Evolutionary conservation across 2,113 vertebrate genomes (phyloP).

Genomic region (Oplegnathus fasciatus): DNA sequence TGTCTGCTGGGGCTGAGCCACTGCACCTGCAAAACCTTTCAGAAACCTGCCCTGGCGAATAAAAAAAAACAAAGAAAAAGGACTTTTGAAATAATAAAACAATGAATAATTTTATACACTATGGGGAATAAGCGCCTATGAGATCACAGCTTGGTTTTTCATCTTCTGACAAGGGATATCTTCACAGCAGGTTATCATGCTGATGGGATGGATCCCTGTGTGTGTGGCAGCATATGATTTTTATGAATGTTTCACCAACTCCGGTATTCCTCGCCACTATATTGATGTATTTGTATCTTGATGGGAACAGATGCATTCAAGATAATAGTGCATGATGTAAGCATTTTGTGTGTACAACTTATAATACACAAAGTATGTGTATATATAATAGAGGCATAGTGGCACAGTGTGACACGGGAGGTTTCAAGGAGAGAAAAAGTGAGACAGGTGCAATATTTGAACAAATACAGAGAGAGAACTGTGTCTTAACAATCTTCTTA

Average conservation of each 20-base stretch:
- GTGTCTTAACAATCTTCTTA: slow-evolving; percentile 10
- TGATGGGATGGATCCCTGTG: slow-evolving; percentile 71
- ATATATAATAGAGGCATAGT: slow-evolving; percentile 3
- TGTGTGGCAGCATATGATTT: slow-evolving; percentile 70
- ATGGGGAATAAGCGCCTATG: slow-evolving; percentile 59
- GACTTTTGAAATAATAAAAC: slow-evolving; percentile 71
- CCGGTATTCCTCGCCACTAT: slow-evolving; percentile 39
- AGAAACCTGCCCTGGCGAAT: slow-evolving; percentile 48
- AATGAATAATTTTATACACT: slow-evolving; percentile 76
- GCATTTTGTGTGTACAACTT: slow-evolving; percentile 62
- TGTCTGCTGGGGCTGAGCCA: slow-evolving; percentile 68
- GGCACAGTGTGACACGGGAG: slow-evolving; percentile 19
- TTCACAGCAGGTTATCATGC: slow-evolving; percentile 74
- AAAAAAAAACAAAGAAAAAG: slow-evolving; percentile 33
- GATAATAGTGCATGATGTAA: slow-evolving; percentile 75
- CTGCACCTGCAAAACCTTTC: slow-evolving; percentile 69
- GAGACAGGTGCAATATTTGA: slow-evolving; percentile 14
- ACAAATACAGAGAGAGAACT: slow-evolving; percentile 16
- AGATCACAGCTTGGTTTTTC: slow-evolving; percentile 71
- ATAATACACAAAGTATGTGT: not conserved
- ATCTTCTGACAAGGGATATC: slow-evolving; percentile 72
- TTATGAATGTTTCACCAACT: slow-evolving; percentile 70
- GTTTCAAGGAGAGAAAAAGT: slow-evolving; percentile 15
- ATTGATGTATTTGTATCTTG: slow-evolving; percentile 72
- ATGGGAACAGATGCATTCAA: slow-evolving; percentile 78